A percentile compares a stretch with the other conserved stretches of the same genome.
Conservation (phyloP, 2,113 vertebrate species). For the Actenoides lindsayi region DNA sequence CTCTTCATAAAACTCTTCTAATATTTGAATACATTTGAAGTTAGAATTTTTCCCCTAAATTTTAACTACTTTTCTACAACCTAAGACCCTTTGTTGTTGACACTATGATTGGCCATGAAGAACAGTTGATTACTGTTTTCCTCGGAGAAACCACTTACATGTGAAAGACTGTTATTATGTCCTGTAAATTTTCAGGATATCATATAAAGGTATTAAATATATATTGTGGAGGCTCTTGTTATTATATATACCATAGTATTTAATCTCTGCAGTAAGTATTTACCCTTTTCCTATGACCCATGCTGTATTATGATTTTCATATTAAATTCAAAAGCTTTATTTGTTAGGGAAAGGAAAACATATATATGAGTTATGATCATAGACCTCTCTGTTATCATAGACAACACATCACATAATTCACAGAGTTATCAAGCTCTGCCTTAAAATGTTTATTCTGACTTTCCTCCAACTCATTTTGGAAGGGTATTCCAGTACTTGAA, state of each 20-base stretch:
- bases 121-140: not conserved
- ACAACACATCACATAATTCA: not conserved
- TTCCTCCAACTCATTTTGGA: not conserved
- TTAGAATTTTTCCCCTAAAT: not conserved
- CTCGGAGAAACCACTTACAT: not conserved
- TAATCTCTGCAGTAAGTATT: not conserved
- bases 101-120: not conserved
- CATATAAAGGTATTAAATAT: not conserved
- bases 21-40: not conserved
- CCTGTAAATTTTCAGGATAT: not conserved
- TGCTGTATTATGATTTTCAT: not conserved
- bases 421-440: not conserved
- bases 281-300: not conserved
- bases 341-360: not conserved
- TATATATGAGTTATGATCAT: not conserved
- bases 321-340: not conserved
- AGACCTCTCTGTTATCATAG: not conserved
- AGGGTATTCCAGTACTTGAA: not conserved
- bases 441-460: constrained; percentile 4
- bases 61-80: not conserved
- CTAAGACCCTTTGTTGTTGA: not conserved
- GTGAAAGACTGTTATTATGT: not conserved
- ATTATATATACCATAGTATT: not conserved
- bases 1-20: not conserved
- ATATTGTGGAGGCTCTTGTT: not conserved